These are phyloP conservation scores for Cepphus grylle DNA, from an alignment of 2,113 vertebrate genomes.

Conservation along the genomic window DNA sequence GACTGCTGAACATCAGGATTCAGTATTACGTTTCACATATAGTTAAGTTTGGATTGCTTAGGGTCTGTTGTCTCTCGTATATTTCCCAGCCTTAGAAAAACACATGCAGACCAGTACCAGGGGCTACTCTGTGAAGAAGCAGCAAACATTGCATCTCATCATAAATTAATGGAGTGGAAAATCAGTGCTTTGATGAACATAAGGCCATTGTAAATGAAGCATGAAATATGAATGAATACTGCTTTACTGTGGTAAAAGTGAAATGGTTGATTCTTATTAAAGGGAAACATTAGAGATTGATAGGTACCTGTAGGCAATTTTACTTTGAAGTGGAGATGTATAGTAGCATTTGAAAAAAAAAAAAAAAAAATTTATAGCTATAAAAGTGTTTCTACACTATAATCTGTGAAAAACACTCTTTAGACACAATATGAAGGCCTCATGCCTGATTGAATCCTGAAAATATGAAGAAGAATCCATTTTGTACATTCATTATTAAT, in stretches of 20 bases:
- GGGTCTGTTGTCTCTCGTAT: background rate
- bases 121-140: background rate
- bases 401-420: background rate
- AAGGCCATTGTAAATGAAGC: slow-evolving; percentile 20
- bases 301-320: slow-evolving; percentile 2
- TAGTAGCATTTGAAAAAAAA: background rate
- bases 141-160: slow-evolving; percentile 16
- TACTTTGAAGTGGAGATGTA: background rate
- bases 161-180: slow-evolving; percentile 32
- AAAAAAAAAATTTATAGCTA: background rate
- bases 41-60: background rate
- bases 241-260: slow-evolving; percentile 3
- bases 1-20: background rate
- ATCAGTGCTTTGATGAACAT: slow-evolving; percentile 48
- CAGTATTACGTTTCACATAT: background rate
- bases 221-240: slow-evolving; percentile 12
- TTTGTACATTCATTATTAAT: background rate
- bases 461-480: background rate
- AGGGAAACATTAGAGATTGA: background rate
- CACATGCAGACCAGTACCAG: background rate
- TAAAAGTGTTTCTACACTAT: background rate
- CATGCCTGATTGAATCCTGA: background rate
- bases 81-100: background rate
- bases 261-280: background rate
- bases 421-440: background rate